phyloP scores from a whole-genome alignment of 2,113 vertebrate species.

The Oenanthe oenanthe region DNA sequence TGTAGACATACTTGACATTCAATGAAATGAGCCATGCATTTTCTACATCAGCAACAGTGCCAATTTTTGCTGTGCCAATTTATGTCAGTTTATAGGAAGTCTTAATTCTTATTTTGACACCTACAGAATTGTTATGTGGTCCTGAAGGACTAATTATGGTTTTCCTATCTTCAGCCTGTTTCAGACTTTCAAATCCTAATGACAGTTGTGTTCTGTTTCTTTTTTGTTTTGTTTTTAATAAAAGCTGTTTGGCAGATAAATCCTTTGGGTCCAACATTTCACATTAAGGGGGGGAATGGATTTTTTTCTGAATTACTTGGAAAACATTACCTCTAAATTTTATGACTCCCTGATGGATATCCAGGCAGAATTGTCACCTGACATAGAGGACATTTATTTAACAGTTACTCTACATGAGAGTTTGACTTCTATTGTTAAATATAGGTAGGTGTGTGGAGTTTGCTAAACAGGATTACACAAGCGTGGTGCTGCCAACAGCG shows the following conservation, averaged over 20 bases:
- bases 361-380: not conserved
- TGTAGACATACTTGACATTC: not conserved
- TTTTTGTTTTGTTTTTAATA: constrained; percentile 15
- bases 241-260: not conserved
- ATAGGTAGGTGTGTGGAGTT: not conserved
- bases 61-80: constrained; percentile 14
- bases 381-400: not conserved
- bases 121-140: constrained; percentile 10
- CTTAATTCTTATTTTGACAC: constrained; percentile 59
- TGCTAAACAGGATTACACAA: not conserved
- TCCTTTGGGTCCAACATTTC: not conserved
- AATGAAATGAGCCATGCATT: not conserved
- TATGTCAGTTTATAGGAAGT: not conserved
- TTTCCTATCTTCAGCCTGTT: constrained; percentile 5
- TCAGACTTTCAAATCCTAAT: constrained; percentile 31
- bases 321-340: not conserved
- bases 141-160: constrained; percentile 46
- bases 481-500: not conserved
- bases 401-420: not conserved
- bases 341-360: not conserved
- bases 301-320: not conserved
- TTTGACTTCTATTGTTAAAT: not conserved
- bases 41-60: not conserved
- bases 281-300: not conserved
- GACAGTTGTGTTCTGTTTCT: not conserved